phyloP scores from a whole-genome alignment of 2,113 vertebrate species.

The Sander lucioperca region DNA sequence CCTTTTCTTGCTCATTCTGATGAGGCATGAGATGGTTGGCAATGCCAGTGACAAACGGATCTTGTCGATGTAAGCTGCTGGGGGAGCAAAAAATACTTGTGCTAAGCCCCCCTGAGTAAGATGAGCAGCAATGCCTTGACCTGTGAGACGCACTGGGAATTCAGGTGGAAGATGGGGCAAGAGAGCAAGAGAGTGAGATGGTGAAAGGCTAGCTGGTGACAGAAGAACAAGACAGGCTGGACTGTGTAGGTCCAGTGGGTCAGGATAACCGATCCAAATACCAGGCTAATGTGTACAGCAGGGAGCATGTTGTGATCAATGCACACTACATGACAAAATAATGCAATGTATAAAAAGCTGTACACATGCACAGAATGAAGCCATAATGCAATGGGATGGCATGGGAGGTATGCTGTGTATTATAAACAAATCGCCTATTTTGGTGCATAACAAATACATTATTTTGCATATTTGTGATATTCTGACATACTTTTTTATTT shows the following conservation, averaged over 20 bases:
- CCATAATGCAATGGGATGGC: not conserved
- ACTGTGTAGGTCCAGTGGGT: slow-evolving; percentile 25
- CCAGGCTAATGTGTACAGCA: slow-evolving; percentile 1
- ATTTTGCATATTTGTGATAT: not conserved
- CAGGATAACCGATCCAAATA: slow-evolving; percentile 37
- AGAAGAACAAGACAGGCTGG: slow-evolving; percentile 39
- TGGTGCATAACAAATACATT: not conserved
- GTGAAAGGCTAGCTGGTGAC: slow-evolving; percentile 52
- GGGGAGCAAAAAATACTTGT: slow-evolving; percentile 56
- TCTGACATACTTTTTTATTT: not conserved
- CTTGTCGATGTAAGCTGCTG: slow-evolving; percentile 61
- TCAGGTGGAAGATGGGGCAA: slow-evolving; percentile 59
- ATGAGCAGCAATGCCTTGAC: slow-evolving; percentile 66
- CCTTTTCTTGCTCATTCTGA: slow-evolving; percentile 31
- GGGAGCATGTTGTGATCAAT: slow-evolving; percentile 25
- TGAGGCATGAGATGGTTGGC: slow-evolving; percentile 50
- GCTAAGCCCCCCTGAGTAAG: slow-evolving; percentile 61
- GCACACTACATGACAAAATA: not conserved
- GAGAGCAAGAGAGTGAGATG: slow-evolving; percentile 39
- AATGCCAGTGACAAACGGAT: slow-evolving; percentile 53
- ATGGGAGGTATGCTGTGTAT: not conserved
- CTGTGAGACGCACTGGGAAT: slow-evolving; percentile 66
- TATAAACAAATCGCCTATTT: not conserved
- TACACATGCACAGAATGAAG: not conserved
- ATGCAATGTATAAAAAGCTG: not conserved